Base-by-base conservation (phyloP, 2,113 vertebrate species). In the Diadophis punctatus region DNA sequence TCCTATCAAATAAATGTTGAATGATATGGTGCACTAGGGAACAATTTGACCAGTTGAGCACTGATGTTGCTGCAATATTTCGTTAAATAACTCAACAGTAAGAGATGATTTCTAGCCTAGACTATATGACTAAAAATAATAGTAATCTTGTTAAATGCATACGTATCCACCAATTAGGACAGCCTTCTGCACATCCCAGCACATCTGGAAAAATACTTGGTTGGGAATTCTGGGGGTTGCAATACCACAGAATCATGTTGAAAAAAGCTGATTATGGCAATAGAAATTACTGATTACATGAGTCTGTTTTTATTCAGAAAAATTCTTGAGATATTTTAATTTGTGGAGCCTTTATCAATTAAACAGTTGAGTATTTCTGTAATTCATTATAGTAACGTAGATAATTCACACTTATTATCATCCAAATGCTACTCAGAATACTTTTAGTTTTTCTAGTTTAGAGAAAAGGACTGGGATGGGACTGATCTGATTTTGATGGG, bases 11-110 rank as follows among this genome's bases (percentile, higher is more conserved):
- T 94, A 94, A 96, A 95, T 88, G 60, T 22, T 48, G 14, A 87
- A 91, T 58, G 92, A 95, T 96, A 95, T 56, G 93, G 94, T 53
- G 93, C 93, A 92, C 87, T 46, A 89, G 94, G 53, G 91, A 88
- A 96, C 94, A 96, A 96, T 96, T 95, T 95, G 93, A 93, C 58
- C 86, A 93, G 90, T 11, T 95, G 94, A 96, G 60, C 93, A 87
- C 51, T 63, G 87, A 89, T 96, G 92, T 92, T 88, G 87, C 93
- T 95, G 93, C 84, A 95, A 93, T 91, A 87, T 48, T 56, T 52
- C 90, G 92, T 94, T 93, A 94, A 96, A 93, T 89, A 95, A 95
- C 95, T 93, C 86, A 88, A 88, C 84, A 90, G 68, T 58, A 90
- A 92, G 55, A 95, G 95, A 92, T 52, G 23, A 55, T 96, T 93